A percentile compares a stretch with the other conserved stretches of the same genome.
Evolutionary conservation across 2,888 invertebrate species (phyloP).

Genomic region (Seladonia tumulorum): DNA sequence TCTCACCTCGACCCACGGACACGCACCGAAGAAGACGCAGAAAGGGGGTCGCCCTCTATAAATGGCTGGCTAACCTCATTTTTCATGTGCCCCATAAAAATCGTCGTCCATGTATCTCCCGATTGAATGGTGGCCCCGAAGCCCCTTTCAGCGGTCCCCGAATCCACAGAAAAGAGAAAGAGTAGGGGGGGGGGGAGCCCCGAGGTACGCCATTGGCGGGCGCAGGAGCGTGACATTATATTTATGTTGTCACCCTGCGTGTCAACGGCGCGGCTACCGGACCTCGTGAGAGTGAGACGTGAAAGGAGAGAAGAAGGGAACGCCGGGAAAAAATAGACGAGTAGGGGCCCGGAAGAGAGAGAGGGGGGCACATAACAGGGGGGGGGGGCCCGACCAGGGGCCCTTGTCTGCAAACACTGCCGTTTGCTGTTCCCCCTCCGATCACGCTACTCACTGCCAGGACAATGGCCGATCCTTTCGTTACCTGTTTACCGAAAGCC

Average conservation of each 20-base stretch:
- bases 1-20: conserved; percentile 44
- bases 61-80: conserved; percentile 79
- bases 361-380: conserved; percentile 62
- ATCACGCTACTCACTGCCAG: conserved; percentile 68
- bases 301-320: conserved; percentile 23
- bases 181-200: not conserved
- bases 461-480: conserved; percentile 73
- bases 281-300: conserved; percentile 60
- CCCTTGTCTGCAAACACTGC: conserved; percentile 80
- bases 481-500: conserved; percentile 71
- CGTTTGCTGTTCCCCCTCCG: conserved; percentile 59
- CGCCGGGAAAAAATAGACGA: not conserved
- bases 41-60: conserved; percentile 54
- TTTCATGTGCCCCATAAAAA: conserved; percentile 79
- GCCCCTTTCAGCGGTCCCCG: conserved; percentile 55
- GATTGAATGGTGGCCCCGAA: conserved; percentile 54
- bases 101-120: conserved; percentile 67
- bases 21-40: conserved; percentile 53
- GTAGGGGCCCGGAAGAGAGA: conserved; percentile 27
- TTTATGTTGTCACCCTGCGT: conserved; percentile 83
- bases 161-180: conserved; percentile 7
- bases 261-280: conserved; percentile 75
- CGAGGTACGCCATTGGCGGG: conserved; percentile 76
- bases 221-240: conserved; percentile 83
- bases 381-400: conserved; percentile 72